Conservation (phyloP, 2,113 vertebrate genomes). For the Bombycilla garrulus region DNA sequence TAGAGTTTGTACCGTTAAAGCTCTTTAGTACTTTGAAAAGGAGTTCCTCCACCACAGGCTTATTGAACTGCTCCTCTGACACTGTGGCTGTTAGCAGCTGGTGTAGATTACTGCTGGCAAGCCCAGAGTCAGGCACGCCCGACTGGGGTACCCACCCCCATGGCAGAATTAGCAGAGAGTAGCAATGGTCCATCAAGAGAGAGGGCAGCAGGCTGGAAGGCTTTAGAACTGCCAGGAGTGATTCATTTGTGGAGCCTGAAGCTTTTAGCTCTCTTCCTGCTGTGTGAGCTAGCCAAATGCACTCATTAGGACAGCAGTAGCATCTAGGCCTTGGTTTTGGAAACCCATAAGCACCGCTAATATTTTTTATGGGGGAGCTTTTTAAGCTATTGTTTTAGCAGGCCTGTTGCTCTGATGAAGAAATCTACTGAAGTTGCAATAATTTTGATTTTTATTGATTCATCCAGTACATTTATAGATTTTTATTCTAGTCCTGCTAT, state of each 20-base stretch:
- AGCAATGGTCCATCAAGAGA: neutral
- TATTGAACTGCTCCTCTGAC: neutral
- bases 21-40: slow-evolving; percentile 35
- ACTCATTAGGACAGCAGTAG: neutral
- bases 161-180: neutral
- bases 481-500: neutral
- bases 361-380: neutral
- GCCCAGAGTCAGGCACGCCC: neutral
- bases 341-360: neutral
- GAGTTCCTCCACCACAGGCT: slow-evolving; percentile 18
- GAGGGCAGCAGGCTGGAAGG: neutral
- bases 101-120: neutral
- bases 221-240: neutral
- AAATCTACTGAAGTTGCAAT: neutral
- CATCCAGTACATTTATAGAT: neutral
- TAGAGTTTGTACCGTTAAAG: slow-evolving; percentile 44
- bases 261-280: neutral
- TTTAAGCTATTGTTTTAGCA: neutral
- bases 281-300: neutral
- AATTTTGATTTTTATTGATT: slow-evolving; percentile 3
- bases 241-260: slow-evolving; percentile 10
- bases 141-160: neutral
- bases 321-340: neutral
- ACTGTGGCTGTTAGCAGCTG: neutral
- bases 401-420: neutral